Percentiles rank a stretch among this genome's conserved stretches.
Evolutionary conservation across 1,140 invertebrate species (phyloP).

Genomic region (Psilanteris sp.): DNA sequence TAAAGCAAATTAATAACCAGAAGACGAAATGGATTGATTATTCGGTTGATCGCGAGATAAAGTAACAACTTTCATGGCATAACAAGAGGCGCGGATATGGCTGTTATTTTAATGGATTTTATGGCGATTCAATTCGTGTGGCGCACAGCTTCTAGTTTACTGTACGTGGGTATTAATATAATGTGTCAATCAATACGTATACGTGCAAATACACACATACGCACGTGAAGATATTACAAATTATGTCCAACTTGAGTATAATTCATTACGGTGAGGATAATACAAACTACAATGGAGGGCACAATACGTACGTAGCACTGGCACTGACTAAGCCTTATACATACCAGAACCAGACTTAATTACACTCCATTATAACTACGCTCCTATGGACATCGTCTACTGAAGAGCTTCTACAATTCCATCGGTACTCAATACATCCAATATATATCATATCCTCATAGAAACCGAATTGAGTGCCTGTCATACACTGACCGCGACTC

Average conservation of each 20-base stretch:
- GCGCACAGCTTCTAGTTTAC: constrained; percentile 32
- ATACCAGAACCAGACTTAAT: constrained; percentile 74
- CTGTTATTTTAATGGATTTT: constrained; percentile 36
- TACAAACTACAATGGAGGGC: constrained; percentile 64
- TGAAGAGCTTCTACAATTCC: constrained; percentile 66
- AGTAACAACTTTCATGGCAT: too few relatives aligned
- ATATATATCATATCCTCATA: constrained; percentile 64
- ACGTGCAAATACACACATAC: constrained; percentile 11
- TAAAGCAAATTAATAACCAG: too few relatives aligned
- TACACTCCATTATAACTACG: constrained; percentile 75
- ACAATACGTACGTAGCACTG: constrained; percentile 66
- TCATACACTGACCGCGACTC: constrained; percentile 48
- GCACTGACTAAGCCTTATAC: constrained; percentile 71
- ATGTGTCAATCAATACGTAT: constrained; percentile 38
- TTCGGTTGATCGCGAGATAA: too few relatives aligned
- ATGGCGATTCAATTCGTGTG: constrained; percentile 21
- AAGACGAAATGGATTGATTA: too few relatives aligned
- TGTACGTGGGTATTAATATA: constrained; percentile 41
- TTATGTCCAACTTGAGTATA: constrained; percentile 66
- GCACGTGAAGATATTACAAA: constrained; percentile 63
- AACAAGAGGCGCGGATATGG: constrained; percentile 7
- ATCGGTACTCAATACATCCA: constrained; percentile 70
- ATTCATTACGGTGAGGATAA: constrained; percentile 68
- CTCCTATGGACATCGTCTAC: constrained; percentile 68
- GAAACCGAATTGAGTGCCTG: constrained; percentile 67